A percentile compares a stretch with the other conserved stretches of the same genome.
phyloP scores from a whole-genome alignment of 2,888 invertebrate species.

The Villa cingulata region DNA sequence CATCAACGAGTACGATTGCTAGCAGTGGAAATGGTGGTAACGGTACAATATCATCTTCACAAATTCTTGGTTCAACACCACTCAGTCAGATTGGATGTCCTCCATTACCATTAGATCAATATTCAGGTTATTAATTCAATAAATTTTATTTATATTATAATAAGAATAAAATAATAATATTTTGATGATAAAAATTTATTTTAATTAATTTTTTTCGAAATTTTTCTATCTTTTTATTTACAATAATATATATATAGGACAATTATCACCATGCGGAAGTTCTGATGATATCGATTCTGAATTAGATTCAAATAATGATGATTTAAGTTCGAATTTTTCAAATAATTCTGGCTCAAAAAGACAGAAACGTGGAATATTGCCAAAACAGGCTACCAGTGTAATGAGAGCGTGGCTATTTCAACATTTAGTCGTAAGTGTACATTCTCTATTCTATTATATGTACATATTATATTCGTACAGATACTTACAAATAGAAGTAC shows the following conservation, averaged over 20 bases:
- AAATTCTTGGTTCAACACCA: constrained; percentile 74
- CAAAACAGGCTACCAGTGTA: constrained; percentile 89
- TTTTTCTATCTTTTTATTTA: too few species aligned
- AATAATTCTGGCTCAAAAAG: constrained; percentile 40
- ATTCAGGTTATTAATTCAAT: constrained; percentile 38
- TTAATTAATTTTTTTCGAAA: neutral
- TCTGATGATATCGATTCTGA: constrained; percentile 37
- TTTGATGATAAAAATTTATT: too few species aligned
- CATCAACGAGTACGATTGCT: constrained; percentile 5
- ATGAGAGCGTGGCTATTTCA: constrained; percentile 96
- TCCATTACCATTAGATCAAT: constrained; percentile 35
- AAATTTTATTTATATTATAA: neutral
- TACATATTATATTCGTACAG: too few species aligned
- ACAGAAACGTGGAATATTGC: constrained; percentile 81
- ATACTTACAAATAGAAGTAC: too few species aligned
- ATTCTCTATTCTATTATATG: too few species aligned
- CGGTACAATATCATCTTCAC: constrained; percentile 16
- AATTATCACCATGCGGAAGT: constrained; percentile 40
- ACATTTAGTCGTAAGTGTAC: constrained; percentile 82
- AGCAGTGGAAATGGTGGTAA: neutral
- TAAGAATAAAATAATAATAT: neutral
- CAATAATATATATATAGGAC: constrained; percentile 30
- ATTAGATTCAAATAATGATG: constrained; percentile 44
- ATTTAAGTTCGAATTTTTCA: constrained; percentile 39
- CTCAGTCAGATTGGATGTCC: constrained; percentile 71